Percentiles rank a stretch among this genome's conserved stretches.
These are phyloP conservation scores for Pygocentrus nattereri DNA, from an alignment of 2,797 vertebrate genomes.

Conservation along the genomic window DNA sequence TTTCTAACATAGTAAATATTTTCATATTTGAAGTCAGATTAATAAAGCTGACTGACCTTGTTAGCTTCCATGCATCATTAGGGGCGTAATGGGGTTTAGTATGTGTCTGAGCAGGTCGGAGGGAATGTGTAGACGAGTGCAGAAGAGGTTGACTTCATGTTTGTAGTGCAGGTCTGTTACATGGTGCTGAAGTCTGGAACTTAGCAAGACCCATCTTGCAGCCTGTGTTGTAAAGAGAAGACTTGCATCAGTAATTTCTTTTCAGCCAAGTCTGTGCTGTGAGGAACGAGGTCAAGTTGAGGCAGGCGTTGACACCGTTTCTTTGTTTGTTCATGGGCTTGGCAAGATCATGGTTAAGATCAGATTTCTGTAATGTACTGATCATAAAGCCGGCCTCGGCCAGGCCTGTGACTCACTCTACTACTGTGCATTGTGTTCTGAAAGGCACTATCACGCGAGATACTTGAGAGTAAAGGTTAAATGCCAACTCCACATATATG, in stretches of 20 bases:
- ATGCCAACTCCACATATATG: background rate
- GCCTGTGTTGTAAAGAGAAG: slow-evolving; percentile 25
- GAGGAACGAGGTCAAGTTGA: slow-evolving; percentile 38
- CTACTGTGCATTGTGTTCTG: background rate
- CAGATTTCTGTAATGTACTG: slow-evolving; percentile 38
- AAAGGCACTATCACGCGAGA: background rate
- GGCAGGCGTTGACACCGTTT: slow-evolving; percentile 39
- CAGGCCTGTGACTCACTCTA: slow-evolving; percentile 27
- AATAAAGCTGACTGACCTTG: background rate
- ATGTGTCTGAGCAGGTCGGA: too few species aligned
- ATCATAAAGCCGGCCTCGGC: slow-evolving; percentile 26
- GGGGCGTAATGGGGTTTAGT: too few species aligned
- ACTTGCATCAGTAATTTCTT: slow-evolving; percentile 27
- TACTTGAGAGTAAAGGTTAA: slow-evolving; percentile 14
- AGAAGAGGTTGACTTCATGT: background rate
- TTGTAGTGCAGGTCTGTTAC: background rate
- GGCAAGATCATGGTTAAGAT: slow-evolving; percentile 40
- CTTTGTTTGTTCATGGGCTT: slow-evolving; percentile 46
- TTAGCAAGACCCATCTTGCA: slow-evolving; percentile 49
- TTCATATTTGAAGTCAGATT: too few species aligned
- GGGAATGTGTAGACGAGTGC: too few species aligned
- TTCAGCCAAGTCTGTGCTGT: slow-evolving; percentile 35
- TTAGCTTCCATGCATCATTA: background rate
- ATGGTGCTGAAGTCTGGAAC: background rate
- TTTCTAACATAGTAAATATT: too few species aligned